Evolutionary conservation across 1,140 invertebrate species (phyloP), one percentile per base, ranked within the genome.

Genomic region (Lanistes nyassanus): DNA sequence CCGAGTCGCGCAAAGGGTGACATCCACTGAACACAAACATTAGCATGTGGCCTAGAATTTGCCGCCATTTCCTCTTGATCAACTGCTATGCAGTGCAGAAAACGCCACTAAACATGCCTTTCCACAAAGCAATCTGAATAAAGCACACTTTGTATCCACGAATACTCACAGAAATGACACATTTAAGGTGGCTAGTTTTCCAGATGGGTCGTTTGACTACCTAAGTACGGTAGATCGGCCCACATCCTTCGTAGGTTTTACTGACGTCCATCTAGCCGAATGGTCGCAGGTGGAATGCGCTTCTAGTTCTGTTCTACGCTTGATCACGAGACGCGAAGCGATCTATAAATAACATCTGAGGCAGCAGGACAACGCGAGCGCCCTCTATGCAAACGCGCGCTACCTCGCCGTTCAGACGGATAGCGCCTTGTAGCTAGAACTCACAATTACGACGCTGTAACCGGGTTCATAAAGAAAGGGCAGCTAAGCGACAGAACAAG

Each of bases 11-110:
- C n/a, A n/a, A n/a, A n/a, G 23, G 9, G 56, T 60, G 56, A 60
- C 56, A 60, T 70, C 55, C 26, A 72, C 65, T 34, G 64, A 72
- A 75, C 56, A 70, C 47, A 66, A 70, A 76, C 68, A 75, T 65
- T 62, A 69, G 74, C 64, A 75, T 75, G 74, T 75, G 74, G 36
- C 73, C 73, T 69, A 78, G 73, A 67, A 75, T 79, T 80, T 80
- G 76, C 76, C 76, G 76, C 76, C 76, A 80, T 80, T 77, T 80
- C 76, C 68, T 42, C 60, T 66, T 78, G 56, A 60, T 60, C 56
- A 60, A 60, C 71, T 55, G 72, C 51, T 62, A 68, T 42, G 42
- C 56, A 26, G 9, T 11, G 23, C n/a, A 7, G 56, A 60, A 11
- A 1, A 60, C 56, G 29, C 56, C 23, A 60, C 56, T 31, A 60